A percentile compares a stretch with the other conserved stretches of the same genome.
These are phyloP conservation scores for Thamnophis elegans DNA, from an alignment of 2,797 vertebrate genomes.

Conservation along the genomic window DNA sequence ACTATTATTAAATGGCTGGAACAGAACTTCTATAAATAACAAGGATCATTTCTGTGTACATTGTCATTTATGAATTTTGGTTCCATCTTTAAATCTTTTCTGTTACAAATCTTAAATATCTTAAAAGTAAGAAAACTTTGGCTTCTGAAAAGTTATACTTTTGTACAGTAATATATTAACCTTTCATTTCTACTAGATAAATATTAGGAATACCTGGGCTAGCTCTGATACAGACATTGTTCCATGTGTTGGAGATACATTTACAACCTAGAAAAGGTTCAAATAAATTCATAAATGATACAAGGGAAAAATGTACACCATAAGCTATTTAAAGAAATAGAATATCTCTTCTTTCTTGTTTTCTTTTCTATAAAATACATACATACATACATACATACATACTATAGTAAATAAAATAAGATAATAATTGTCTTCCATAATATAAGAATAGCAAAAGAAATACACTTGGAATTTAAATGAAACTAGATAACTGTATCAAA, in stretches of 20 bases:
- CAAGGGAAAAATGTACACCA: slow-evolving; percentile 30
- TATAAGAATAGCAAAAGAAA: neutral
- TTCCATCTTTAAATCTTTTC: neutral
- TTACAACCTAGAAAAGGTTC: slow-evolving; percentile 49
- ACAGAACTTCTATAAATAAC: neutral
- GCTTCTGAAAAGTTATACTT: neutral
- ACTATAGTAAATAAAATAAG: too few relatives aligned
- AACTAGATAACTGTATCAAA: neutral
- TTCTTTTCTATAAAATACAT: neutral
- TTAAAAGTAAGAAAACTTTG: neutral
- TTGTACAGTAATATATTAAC: neutral
- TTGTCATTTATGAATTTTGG: neutral
- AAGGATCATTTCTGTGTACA: neutral
- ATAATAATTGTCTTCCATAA: too few relatives aligned
- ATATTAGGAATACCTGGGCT: slow-evolving; percentile 68
- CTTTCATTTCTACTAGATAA: fast-evolving
- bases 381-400: too few relatives aligned
- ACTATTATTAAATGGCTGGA: neutral
- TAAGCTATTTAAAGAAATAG: neutral
- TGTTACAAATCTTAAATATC: neutral
- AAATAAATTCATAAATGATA: slow-evolving; percentile 33
- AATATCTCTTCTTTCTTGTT: neutral
- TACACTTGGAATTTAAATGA: neutral
- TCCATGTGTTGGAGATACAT: slow-evolving; percentile 42
- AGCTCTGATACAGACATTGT: slow-evolving; percentile 62